phyloP scores from a whole-genome alignment of 2,797 vertebrate genomes.

The Tadarida brasiliensis region DNA sequence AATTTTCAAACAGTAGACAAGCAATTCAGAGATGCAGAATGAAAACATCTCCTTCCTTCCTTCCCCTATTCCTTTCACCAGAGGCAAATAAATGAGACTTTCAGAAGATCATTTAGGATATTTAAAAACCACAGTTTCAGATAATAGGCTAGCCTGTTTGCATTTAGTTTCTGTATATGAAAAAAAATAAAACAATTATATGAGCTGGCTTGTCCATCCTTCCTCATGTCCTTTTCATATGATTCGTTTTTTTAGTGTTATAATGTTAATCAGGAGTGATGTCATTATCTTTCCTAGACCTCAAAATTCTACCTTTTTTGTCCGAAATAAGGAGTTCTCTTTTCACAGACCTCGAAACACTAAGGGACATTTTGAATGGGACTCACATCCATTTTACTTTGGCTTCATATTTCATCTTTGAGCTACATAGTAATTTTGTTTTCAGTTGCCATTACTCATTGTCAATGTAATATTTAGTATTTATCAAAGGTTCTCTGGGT shows the following conservation, averaged over 20 bases:
- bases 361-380: background rate
- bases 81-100: constrained; percentile 17
- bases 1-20: constrained; percentile 54
- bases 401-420: constrained; percentile 71
- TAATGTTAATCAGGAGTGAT: constrained; percentile 2
- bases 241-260: background rate
- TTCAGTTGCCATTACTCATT: constrained; percentile 64
- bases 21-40: background rate
- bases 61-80: background rate
- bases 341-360: background rate
- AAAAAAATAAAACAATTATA: background rate
- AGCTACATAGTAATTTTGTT: constrained; percentile 67
- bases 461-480: constrained; percentile 65
- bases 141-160: background rate
- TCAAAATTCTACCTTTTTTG: constrained; percentile 47
- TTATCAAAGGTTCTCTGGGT: constrained; percentile 62
- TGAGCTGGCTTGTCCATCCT: background rate
- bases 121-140: background rate
- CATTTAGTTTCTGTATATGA: background rate
- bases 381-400: constrained; percentile 62
- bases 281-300: constrained; percentile 5
- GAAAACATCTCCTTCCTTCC: background rate
- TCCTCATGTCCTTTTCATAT: background rate
- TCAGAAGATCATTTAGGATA: constrained; percentile 26
- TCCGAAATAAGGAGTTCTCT: constrained; percentile 25